phyloP scores from a whole-genome alignment of 30 jellyfish, hydroid and myxozoan genomes.

The Cassiopea xamachana region DNA sequence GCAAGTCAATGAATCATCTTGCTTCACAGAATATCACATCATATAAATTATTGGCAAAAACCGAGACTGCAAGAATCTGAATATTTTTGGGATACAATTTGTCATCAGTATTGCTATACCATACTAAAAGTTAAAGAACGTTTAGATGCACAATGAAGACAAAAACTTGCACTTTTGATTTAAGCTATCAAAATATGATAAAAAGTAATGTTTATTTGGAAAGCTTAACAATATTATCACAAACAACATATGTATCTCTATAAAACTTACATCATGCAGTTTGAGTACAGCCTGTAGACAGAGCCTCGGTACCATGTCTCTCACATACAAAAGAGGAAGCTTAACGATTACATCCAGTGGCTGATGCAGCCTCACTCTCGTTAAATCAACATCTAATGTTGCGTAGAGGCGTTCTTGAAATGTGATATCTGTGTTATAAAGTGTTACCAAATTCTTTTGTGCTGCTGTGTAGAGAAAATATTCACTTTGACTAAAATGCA shows the following conservation, averaged over 20 bases:
- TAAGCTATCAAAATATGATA: too few relatives aligned
- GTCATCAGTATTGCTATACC: too few relatives aligned
- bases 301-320: slow-evolving; percentile 91
- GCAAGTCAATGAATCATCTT: too few relatives aligned
- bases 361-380: slow-evolving; percentile 81
- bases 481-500: neutral
- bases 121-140: too few relatives aligned
- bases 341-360: slow-evolving; percentile 81
- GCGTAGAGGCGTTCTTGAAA: slow-evolving; percentile 84
- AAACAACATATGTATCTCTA: neutral
- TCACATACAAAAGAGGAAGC: slow-evolving; percentile 89
- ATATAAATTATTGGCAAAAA: too few relatives aligned
- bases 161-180: too few relatives aligned
- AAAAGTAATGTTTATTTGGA: too few relatives aligned
- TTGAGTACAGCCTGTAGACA: slow-evolving; percentile 82
- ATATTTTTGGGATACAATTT: too few relatives aligned
- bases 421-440: slow-evolving; percentile 79
- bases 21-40: too few relatives aligned
- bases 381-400: slow-evolving; percentile 80
- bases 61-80: too few relatives aligned
- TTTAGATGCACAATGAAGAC: too few relatives aligned
- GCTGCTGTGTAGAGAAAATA: neutral
- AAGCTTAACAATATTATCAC: too few relatives aligned
- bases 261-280: slow-evolving; percentile 68
- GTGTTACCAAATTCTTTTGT: slow-evolving; percentile 20